Percentiles rank a stretch among this genome's conserved stretches.
Conservation (phyloP, 2,888 invertebrate genomes). For the Dysmachus trigonus region DNA sequence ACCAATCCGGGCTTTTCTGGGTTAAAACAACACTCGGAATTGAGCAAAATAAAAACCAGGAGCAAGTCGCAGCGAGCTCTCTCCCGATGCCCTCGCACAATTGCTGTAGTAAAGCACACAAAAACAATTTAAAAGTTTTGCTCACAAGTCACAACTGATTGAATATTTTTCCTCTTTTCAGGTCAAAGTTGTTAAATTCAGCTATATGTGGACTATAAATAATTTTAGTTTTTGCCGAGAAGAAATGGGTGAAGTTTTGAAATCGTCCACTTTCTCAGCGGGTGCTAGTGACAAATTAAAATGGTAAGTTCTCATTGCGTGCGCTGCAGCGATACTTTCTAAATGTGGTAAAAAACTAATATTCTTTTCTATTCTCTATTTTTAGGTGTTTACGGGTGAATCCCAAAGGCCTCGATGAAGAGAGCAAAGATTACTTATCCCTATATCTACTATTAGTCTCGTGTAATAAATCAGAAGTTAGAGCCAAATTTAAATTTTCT, state of each 20-base stretch:
- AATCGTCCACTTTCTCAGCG: conserved; percentile 99
- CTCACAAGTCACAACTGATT: conserved; percentile 1
- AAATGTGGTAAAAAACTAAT: background rate
- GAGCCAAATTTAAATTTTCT: conserved; percentile 99
- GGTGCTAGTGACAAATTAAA: conserved; percentile 99
- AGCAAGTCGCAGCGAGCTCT: background rate
- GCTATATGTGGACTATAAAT: conserved; percentile 99
- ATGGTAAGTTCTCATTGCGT: conserved; percentile 73
- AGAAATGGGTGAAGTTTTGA: conserved; percentile 99
- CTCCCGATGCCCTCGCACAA: background rate
- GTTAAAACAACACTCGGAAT: conserved; percentile 24
- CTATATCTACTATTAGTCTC: conserved; percentile 98
- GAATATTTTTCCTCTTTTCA: conserved; percentile 64
- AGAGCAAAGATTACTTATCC: conserved; percentile 99
- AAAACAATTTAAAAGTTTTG: background rate
- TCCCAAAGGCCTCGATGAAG: conserved; percentile 99
- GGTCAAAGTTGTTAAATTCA: conserved; percentile 99
- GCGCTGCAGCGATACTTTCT: background rate
- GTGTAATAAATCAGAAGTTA: conserved; percentile 99
- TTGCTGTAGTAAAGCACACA: background rate
- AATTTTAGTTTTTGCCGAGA: conserved; percentile 99
- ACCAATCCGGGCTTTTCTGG: conserved; percentile 10
- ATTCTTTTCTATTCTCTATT: conserved; percentile 22
- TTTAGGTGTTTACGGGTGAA: conserved; percentile 96
- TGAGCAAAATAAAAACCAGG: background rate